Percentiles rank a stretch among this genome's conserved stretches.
Evolutionary conservation across 64 coral and sea anemone genomes (phyloP).

Genomic region (Dendronephthya gigantea): DNA sequence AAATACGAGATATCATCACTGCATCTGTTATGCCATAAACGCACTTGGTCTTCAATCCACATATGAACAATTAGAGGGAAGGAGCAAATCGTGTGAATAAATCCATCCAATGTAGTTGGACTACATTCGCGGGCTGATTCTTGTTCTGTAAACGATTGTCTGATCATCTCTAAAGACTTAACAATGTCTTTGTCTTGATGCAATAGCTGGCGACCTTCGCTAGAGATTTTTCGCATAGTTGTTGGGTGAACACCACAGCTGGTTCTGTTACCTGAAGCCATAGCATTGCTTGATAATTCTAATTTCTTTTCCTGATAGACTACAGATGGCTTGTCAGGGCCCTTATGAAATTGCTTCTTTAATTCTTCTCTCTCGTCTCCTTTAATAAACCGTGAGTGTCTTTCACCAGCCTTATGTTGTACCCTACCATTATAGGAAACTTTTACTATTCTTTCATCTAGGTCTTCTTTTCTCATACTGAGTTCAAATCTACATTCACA

Average conservation of each 20-base stretch:
- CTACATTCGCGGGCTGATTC: neutral
- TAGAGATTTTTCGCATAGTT: neutral
- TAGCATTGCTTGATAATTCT: neutral
- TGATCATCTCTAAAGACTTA: neutral
- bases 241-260: neutral
- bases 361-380: conserved; percentile 1
- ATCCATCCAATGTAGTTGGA: neutral
- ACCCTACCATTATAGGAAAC: conserved; percentile 4
- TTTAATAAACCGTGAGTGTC: conserved; percentile 19
- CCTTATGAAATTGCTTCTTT: neutral
- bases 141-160: neutral
- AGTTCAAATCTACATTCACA: conserved; percentile 15
- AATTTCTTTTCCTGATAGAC: conserved; percentile 21
- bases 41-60: conserved; percentile 32
- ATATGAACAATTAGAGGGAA: conserved; percentile 17
- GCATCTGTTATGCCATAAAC: conserved; percentile 32
- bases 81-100: neutral
- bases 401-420: neutral
- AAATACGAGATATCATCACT: conserved; percentile 12
- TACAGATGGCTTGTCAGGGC: conserved; percentile 13
- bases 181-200: neutral
- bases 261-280: conserved; percentile 9
- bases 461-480: conserved; percentile 8
- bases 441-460: neutral
- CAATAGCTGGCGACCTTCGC: neutral